Evolutionary conservation across 2,888 invertebrate genomes (phyloP).

Genomic region (Venusia cambrica): DNA sequence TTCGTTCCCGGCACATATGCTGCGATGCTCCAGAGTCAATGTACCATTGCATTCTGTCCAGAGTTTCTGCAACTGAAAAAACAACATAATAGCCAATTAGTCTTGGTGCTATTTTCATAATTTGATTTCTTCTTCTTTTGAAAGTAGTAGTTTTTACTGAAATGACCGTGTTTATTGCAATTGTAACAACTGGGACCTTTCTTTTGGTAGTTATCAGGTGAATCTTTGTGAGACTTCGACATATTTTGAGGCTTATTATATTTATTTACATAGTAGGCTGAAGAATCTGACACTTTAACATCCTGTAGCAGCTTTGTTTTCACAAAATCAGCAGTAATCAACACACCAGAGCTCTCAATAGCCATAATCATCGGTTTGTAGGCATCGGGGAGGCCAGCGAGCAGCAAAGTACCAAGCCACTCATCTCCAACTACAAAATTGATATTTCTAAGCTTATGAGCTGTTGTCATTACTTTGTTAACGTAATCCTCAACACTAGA

Average conservation of each 20-base stretch:
- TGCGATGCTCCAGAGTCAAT: too few relatives aligned
- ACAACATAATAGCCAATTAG: too few relatives aligned
- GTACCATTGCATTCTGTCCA: too few relatives aligned
- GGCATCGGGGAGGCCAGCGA: constrained; percentile 22
- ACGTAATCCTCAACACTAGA: constrained; percentile 19
- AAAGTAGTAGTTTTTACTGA: constrained; percentile 4
- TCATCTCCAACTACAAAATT: constrained; percentile 24
- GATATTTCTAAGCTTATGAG: constrained; percentile 26
- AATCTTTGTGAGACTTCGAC: neutral
- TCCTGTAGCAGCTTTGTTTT: constrained; percentile 12
- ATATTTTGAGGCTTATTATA: too few relatives aligned
- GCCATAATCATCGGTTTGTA: constrained; percentile 31
- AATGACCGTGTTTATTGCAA: constrained; percentile 8
- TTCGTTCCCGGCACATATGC: too few relatives aligned
- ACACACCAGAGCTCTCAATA: constrained; percentile 22
- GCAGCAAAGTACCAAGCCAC: constrained; percentile 25
- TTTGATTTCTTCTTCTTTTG: constrained; percentile 1
- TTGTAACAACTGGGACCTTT: constrained; percentile 2
- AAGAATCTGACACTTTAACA: constrained; percentile 3
- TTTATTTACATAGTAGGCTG: constrained; percentile 1
- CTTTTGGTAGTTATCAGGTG: neutral
- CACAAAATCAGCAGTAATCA: constrained; percentile 14
- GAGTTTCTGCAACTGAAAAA: too few relatives aligned
- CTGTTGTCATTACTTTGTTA: constrained; percentile 23
- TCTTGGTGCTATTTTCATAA: neutral